Evolutionary conservation across 1,140 invertebrate genomes (phyloP).

Genomic region (Branchinecta lynchi): DNA sequence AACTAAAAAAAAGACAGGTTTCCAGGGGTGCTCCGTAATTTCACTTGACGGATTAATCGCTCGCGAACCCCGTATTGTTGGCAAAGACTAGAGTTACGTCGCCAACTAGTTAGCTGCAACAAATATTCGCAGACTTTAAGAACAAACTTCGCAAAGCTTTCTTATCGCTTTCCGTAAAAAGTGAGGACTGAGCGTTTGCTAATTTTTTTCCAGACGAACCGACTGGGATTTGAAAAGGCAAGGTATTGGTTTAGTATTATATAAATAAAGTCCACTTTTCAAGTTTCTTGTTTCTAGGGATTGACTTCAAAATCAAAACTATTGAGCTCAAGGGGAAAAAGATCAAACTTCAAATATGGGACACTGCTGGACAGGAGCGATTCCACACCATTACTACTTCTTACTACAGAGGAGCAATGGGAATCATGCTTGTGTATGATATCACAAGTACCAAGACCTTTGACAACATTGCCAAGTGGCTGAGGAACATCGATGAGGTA

Average conservation of each 20-base stretch:
- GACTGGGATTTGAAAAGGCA: no score
- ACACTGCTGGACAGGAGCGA: slow-evolving; percentile 83
- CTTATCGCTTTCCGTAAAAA: no score
- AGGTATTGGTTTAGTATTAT: not conserved
- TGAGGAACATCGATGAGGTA: slow-evolving; percentile 89
- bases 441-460: slow-evolving; percentile 96
- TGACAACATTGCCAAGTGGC: slow-evolving; percentile 97
- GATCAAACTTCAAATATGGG: slow-evolving; percentile 98
- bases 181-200: no score
- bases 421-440: slow-evolving; percentile 96
- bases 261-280: slow-evolving; percentile 20
- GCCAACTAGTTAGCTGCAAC: no score
- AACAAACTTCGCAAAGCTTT: no score
- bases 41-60: no score
- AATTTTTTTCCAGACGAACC: no score
- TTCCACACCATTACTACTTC: slow-evolving; percentile 96
- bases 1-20: no score
- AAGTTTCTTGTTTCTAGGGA: slow-evolving; percentile 50
- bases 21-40: no score
- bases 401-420: slow-evolving; percentile 94
- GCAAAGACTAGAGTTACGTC: no score
- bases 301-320: slow-evolving; percentile 98
- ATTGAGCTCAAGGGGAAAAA: slow-evolving; percentile 93
- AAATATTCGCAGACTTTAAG: no score
- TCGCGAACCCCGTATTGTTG: no score